phyloP scores from a whole-genome alignment of 1,140 invertebrate genomes.

The Delia radicum region DNA sequence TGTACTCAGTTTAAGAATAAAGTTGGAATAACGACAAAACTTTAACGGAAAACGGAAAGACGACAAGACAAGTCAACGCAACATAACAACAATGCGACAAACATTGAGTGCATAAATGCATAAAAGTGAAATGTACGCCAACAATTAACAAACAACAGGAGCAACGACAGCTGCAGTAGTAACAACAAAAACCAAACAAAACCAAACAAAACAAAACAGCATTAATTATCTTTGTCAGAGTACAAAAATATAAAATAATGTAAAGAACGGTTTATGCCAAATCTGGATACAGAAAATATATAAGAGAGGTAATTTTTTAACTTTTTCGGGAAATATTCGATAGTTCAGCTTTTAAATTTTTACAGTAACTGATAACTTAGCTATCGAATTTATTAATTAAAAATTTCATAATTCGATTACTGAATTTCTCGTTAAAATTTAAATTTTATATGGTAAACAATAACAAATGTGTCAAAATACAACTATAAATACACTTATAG shows the following conservation, averaged over 20 bases:
- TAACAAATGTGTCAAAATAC: too few species aligned
- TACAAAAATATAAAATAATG: neutral
- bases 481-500: too few species aligned
- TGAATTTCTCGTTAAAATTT: too few species aligned
- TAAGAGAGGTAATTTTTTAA: too few species aligned
- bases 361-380: too few species aligned
- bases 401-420: too few species aligned
- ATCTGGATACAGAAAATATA: too few species aligned
- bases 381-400: too few species aligned
- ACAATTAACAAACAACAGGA: neutral
- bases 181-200: neutral
- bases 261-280: neutral
- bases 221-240: neutral
- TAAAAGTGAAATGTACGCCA: neutral
- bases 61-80: neutral
- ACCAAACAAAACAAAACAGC: constrained; percentile 10
- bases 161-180: neutral
- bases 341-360: too few species aligned
- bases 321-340: too few species aligned
- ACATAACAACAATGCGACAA: neutral
- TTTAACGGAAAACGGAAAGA: neutral
- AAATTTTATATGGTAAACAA: too few species aligned
- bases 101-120: neutral
- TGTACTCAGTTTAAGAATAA: neutral
- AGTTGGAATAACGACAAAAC: neutral